phyloP scores from a whole-genome alignment of 2,797 vertebrate species.

The Gadopsis bispinosus region DNA sequence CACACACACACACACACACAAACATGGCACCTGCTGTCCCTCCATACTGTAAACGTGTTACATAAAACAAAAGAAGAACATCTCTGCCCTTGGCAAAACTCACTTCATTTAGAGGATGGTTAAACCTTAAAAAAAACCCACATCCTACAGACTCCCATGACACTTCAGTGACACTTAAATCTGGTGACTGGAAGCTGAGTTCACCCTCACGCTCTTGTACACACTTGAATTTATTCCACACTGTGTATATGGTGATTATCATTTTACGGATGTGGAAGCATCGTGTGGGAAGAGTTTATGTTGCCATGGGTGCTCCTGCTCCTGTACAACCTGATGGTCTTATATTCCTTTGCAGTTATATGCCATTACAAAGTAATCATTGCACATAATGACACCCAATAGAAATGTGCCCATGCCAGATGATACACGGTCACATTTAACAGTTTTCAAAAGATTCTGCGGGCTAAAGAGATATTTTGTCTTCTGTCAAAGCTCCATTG shows the following conservation, averaged over 20 bases:
- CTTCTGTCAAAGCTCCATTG: neutral
- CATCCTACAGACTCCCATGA: slow-evolving; percentile 15
- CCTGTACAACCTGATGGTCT: slow-evolving; percentile 24
- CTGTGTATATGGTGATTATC: slow-evolving; percentile 33
- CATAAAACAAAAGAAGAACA: slow-evolving; percentile 14
- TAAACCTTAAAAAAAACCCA: slow-evolving; percentile 16
- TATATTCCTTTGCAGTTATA: slow-evolving; percentile 33
- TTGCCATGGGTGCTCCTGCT: slow-evolving; percentile 41
- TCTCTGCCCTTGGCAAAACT: slow-evolving; percentile 10
- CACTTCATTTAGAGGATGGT: neutral
- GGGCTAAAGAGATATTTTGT: slow-evolving; percentile 10
- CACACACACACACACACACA: neutral
- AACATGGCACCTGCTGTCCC: slow-evolving; percentile 15
- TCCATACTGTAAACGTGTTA: slow-evolving; percentile 19
- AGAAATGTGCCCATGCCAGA: neutral
- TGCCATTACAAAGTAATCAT: slow-evolving; percentile 29
- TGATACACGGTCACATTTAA: neutral
- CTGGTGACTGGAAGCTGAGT: slow-evolving; percentile 8
- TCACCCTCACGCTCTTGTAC: slow-evolving; percentile 16
- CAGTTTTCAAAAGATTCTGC: slow-evolving; percentile 10
- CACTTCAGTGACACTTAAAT: slow-evolving; percentile 39
- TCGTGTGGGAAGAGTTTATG: slow-evolving; percentile 15
- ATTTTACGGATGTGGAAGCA: slow-evolving; percentile 17
- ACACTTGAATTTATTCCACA: slow-evolving; percentile 28
- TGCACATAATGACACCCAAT: slow-evolving; percentile 13